Conservation (phyloP, 2,797 vertebrate species). For the Garrulus glandarius region DNA sequence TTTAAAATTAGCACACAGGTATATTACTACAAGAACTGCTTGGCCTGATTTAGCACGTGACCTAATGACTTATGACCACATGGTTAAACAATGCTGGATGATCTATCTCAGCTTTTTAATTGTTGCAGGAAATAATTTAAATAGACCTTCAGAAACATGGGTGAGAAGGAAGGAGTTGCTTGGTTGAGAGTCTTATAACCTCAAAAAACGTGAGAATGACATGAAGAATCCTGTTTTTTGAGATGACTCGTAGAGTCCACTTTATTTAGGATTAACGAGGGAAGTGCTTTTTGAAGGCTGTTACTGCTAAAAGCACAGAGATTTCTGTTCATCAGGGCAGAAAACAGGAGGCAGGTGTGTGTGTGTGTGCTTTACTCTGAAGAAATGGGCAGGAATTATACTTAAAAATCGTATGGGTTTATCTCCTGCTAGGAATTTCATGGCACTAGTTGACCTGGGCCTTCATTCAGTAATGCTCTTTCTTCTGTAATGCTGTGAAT, state of each 20-base stretch:
- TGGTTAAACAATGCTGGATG: not conserved
- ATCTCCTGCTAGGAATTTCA: not conserved
- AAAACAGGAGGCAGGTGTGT: not conserved
- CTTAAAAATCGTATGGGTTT: not conserved
- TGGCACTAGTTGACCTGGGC: not conserved
- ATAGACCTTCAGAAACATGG: not conserved
- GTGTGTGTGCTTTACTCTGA: not conserved
- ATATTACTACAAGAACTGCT: not conserved
- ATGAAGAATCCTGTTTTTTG: not conserved
- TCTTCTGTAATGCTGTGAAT: not conserved
- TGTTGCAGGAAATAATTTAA: not conserved
- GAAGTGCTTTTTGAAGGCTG: not conserved
- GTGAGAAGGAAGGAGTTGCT: not conserved
- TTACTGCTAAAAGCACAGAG: not conserved
- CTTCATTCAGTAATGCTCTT: not conserved
- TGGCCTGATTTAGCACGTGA: not conserved
- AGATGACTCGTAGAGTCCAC: not conserved
- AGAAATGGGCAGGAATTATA: not conserved
- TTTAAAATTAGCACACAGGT: not conserved
- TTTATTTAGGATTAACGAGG: not conserved
- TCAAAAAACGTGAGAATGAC: not conserved
- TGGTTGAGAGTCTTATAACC: not conserved
- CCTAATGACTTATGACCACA: not conserved
- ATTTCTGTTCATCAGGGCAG: not conserved
- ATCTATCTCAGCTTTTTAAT: conserved; percentile 21